Evolutionary conservation across 2,888 invertebrate genomes (phyloP).

Genomic region (Dasypolia templi): DNA sequence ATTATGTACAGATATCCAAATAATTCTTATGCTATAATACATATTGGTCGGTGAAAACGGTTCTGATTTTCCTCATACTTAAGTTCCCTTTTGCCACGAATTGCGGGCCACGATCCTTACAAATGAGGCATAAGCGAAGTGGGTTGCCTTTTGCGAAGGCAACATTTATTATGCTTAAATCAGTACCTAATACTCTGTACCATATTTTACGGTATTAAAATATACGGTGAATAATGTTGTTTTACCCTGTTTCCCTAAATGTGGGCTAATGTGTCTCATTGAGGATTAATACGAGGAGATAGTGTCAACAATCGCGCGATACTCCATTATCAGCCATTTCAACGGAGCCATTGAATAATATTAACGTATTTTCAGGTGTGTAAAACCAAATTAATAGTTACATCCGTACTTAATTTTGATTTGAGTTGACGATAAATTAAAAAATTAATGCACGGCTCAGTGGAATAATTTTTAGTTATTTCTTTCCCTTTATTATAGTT

Average conservation of each 20-base stretch:
- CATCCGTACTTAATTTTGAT: slow-evolving; percentile 21
- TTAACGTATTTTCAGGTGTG: slow-evolving; percentile 50
- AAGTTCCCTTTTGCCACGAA: slow-evolving; percentile 39
- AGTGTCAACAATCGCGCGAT: slow-evolving; percentile 51
- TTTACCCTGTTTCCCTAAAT: slow-evolving; percentile 1
- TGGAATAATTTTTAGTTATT: too few relatives aligned
- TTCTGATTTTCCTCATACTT: slow-evolving; percentile 46
- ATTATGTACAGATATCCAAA: slow-evolving; percentile 41
- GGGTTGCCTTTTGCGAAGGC: slow-evolving; percentile 12
- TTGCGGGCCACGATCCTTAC: slow-evolving; percentile 35
- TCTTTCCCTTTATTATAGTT: too few relatives aligned
- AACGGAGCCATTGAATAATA: slow-evolving; percentile 48
- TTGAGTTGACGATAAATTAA: not conserved
- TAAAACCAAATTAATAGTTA: slow-evolving; percentile 39
- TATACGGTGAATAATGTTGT: not conserved
- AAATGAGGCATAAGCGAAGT: slow-evolving; percentile 36
- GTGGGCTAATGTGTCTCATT: slow-evolving; percentile 51
- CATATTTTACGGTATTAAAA: slow-evolving; percentile 22
- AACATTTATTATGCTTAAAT: slow-evolving; percentile 38
- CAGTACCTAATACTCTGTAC: not conserved
- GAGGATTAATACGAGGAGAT: slow-evolving; percentile 48
- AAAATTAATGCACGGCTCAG: too few relatives aligned
- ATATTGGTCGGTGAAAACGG: slow-evolving; percentile 33
- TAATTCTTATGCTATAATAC: slow-evolving; percentile 34
- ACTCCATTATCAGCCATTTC: slow-evolving; percentile 54